Evolutionary conservation across 2,888 invertebrate species (phyloP).

Genomic region (Ditylenchus weischeri): DNA sequence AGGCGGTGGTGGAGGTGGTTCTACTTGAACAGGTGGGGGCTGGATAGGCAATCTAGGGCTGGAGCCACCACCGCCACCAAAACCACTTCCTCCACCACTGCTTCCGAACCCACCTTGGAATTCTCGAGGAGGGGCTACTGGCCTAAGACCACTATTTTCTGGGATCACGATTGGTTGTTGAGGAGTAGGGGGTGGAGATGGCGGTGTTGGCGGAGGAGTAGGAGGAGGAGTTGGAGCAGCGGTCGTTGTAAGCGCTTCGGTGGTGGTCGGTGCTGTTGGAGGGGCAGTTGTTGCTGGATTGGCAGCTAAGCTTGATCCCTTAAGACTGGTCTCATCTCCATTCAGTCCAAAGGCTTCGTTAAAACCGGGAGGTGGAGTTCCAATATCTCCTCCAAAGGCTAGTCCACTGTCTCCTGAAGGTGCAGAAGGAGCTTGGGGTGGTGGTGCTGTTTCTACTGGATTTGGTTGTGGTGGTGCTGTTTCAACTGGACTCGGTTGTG

Average conservation of each 20-base stretch:
- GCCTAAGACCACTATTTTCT: slow-evolving; percentile 54
- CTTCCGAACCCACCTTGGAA: slow-evolving; percentile 42
- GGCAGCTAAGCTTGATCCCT: slow-evolving; percentile 1
- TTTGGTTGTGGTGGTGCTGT: slow-evolving; percentile 15
- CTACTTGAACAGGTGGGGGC: slow-evolving; percentile 6
- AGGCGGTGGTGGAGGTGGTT: slow-evolving; percentile 12
- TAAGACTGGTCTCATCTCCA: slow-evolving; percentile 22
- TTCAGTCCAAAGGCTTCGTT: slow-evolving; percentile 36
- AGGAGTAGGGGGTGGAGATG: slow-evolving; percentile 31
- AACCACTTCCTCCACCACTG: slow-evolving; percentile 27
- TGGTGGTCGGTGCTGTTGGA: slow-evolving; percentile 22
- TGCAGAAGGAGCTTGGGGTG: neutral
- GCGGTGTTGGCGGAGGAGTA: slow-evolving; percentile 15
- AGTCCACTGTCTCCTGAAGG: slow-evolving; percentile 18
- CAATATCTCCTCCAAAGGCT: slow-evolving; percentile 18
- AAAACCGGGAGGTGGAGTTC: slow-evolving; percentile 37
- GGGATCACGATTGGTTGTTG: slow-evolving; percentile 47
- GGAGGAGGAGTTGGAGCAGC: slow-evolving; percentile 30
- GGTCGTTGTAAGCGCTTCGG: slow-evolving; percentile 36
- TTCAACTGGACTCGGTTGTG: slow-evolving; percentile 16
- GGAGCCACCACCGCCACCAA: slow-evolving; percentile 31
- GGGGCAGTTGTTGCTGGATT: slow-evolving; percentile 26
- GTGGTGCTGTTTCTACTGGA: slow-evolving; percentile 15
- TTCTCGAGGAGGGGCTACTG: slow-evolving; percentile 55
- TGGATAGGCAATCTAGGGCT: slow-evolving; percentile 10